Evolutionary conservation across 2,797 vertebrate species (phyloP).

Genomic region (Hypotaenidia okinawae): DNA sequence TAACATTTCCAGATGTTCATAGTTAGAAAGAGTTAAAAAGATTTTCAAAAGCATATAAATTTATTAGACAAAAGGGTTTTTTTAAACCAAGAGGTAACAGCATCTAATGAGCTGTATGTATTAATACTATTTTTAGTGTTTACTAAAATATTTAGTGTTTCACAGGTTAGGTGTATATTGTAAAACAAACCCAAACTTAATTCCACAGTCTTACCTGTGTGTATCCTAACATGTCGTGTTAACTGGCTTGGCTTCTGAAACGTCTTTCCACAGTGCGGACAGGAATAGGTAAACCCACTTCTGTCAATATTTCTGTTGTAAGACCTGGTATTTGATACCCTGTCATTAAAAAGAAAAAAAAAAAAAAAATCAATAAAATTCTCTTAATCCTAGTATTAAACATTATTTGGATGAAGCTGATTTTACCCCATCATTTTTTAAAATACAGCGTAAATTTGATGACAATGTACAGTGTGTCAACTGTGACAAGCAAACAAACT

Average conservation of each 20-base stretch:
- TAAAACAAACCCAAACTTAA: not conserved
- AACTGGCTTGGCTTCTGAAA: slow-evolving; percentile 99
- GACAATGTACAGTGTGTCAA: not conserved
- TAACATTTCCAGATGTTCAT: not conserved
- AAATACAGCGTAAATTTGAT: not conserved
- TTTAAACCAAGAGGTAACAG: not conserved
- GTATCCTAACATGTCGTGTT: slow-evolving; percentile 94
- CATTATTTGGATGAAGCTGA: not conserved
- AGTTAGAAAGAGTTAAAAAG: not conserved
- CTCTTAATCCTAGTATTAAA: not conserved
- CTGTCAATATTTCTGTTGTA: slow-evolving; percentile 97
- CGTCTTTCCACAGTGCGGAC: slow-evolving; percentile 95
- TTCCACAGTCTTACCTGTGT: slow-evolving; percentile 86
- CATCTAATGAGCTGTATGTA: not conserved
- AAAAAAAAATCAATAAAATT: not conserved
- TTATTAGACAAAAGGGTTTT: not conserved
- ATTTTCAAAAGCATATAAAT: not conserved
- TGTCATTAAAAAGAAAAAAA: slow-evolving; percentile 34
- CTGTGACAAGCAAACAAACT: not conserved
- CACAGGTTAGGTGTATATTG: not conserved
- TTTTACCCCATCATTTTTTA: not conserved
- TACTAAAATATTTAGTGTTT: not conserved
- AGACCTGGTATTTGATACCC: slow-evolving; percentile 88
- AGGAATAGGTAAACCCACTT: slow-evolving; percentile 94
- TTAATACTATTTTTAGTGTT: too few species aligned